Percentiles rank a stretch among this genome's conserved stretches.
phyloP scores from a whole-genome alignment of 2,888 invertebrate species.

The Drosophila fulvimacula region DNA sequence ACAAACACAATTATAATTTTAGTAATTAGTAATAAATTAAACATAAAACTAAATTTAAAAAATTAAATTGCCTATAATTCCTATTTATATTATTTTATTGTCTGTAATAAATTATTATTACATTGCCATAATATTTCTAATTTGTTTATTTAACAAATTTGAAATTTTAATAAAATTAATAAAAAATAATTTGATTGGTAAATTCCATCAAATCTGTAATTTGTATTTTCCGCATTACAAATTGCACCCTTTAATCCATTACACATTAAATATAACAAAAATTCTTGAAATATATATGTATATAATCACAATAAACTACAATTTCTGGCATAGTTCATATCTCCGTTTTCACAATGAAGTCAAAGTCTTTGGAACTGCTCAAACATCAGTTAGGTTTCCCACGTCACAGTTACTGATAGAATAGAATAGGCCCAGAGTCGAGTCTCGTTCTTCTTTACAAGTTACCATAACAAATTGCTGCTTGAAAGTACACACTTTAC shows the following conservation, averaged over 20 bases:
- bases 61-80: no score
- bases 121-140: no score
- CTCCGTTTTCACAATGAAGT: conserved; percentile 26
- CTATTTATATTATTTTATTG: no score
- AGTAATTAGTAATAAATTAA: no score
- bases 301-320: neutral
- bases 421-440: conserved; percentile 1
- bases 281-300: neutral
- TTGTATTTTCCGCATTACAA: no score
- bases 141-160: no score
- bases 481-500: conserved; percentile 24
- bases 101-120: no score
- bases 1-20: no score
- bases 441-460: conserved; percentile 20
- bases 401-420: conserved; percentile 38
- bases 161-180: no score
- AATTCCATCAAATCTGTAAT: no score
- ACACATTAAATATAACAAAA: neutral
- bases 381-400: conserved; percentile 45
- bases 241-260: neutral
- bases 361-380: conserved; percentile 6
- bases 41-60: no score
- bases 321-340: neutral
- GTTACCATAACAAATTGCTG: conserved; percentile 63
- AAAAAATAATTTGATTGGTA: no score